A percentile compares a stretch with the other conserved stretches of the same genome.
Evolutionary conservation across 2,797 vertebrate species (phyloP).

Genomic region (Pogoniulus pusillus): DNA sequence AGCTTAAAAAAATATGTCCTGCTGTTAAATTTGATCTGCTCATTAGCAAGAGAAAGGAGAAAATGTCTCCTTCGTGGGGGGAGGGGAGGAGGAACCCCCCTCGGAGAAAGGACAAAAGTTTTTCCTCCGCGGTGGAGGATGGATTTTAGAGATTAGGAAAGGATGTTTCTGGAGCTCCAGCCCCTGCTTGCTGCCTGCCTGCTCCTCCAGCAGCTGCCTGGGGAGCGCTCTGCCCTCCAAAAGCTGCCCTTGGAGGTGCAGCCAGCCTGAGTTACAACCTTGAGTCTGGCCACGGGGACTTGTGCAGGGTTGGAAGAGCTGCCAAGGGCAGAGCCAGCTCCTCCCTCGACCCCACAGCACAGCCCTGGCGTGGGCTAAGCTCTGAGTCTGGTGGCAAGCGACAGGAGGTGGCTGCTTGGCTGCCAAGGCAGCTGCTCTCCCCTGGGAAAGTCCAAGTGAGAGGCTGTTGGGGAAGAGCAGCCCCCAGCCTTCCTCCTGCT

Average conservation of each 20-base stretch:
- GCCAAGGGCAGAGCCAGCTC: not conserved
- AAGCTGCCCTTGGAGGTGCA: not conserved
- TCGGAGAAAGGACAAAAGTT: conserved; percentile 16
- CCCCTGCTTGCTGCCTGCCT: rapidly evolving
- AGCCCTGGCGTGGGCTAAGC: not conserved
- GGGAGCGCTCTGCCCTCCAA: not conserved
- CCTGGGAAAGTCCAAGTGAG: rapidly evolving
- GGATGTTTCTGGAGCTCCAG: conserved; percentile 5
- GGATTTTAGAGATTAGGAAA: not conserved
- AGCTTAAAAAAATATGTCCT: conserved; percentile 52
- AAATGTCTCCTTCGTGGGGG: not conserved
- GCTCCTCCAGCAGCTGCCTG: not conserved
- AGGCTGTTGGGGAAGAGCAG: not conserved
- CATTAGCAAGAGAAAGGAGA: conserved; percentile 26
- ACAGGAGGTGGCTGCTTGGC: not conserved
- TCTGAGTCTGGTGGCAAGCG: not conserved
- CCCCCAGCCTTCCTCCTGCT: not conserved
- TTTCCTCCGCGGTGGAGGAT: not conserved
- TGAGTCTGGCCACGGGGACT: not conserved
- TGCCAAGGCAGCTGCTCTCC: not conserved
- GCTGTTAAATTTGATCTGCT: conserved; percentile 59
- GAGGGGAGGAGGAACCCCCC: not conserved
- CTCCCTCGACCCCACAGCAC: rapidly evolving
- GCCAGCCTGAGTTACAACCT: not conserved
- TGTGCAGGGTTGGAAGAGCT: not conserved